These are phyloP conservation scores for Drosophila repletoides DNA, from an alignment of 1,140 invertebrate genomes.

Conservation along the genomic window DNA sequence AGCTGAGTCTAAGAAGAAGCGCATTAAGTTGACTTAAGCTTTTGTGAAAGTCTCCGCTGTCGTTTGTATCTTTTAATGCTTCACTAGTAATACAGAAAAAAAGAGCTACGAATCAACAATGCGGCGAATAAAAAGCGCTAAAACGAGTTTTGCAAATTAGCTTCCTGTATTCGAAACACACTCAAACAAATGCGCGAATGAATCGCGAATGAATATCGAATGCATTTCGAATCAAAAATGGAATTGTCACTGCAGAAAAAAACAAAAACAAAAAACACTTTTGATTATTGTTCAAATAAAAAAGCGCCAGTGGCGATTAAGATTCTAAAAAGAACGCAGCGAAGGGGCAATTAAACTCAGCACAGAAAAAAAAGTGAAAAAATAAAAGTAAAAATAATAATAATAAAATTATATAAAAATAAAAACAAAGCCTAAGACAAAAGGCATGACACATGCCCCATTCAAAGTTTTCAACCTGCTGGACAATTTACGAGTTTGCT, in stretches of 20 bases:
- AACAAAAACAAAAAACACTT: neutral
- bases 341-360: slow-evolving; percentile 25
- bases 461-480: slow-evolving; percentile 16
- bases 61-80: neutral
- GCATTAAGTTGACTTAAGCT: no score
- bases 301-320: slow-evolving; percentile 36
- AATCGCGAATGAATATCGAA: slow-evolving; percentile 1
- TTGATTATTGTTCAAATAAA: slow-evolving; percentile 16
- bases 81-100: neutral
- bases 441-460: slow-evolving; percentile 32
- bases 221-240: slow-evolving; percentile 40
- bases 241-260: slow-evolving; percentile 6
- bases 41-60: slow-evolving; percentile 25
- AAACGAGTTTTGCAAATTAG: slow-evolving; percentile 43
- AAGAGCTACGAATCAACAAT: slow-evolving; percentile 3
- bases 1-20: neutral
- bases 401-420: neutral
- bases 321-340: slow-evolving; percentile 32
- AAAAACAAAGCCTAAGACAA: slow-evolving; percentile 1
- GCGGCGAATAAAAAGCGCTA: slow-evolving; percentile 5
- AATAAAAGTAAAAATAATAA: neutral
- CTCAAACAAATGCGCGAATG: neutral
- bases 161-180: slow-evolving; percentile 41
- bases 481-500: slow-evolving; percentile 22
- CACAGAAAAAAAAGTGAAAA: slow-evolving; percentile 2